A percentile compares a stretch with the other conserved stretches of the same genome.
These are phyloP conservation scores for Tetragonula carbonaria DNA, from an alignment of 2,888 invertebrate genomes.

Conservation along the genomic window DNA sequence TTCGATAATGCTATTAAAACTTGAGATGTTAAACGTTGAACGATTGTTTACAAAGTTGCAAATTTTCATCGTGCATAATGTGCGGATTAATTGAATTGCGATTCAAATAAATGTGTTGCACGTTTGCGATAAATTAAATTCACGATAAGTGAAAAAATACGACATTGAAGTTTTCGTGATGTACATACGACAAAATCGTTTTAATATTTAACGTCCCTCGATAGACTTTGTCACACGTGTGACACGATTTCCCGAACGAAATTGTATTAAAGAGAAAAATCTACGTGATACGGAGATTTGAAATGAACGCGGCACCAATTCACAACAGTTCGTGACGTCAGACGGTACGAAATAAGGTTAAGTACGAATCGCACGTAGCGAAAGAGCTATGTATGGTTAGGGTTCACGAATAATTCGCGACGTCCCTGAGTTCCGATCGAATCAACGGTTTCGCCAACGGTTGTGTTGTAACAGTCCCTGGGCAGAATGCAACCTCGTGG, in stretches of 20 bases:
- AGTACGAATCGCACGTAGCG: not conserved
- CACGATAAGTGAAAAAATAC: not conserved
- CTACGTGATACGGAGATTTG: not conserved
- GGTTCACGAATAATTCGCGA: conserved; percentile 43
- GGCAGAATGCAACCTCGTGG: conserved; percentile 66
- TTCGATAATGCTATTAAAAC: not conserved
- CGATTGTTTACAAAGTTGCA: not conserved
- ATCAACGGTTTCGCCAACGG: conserved; percentile 70
- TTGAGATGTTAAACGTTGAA: not conserved
- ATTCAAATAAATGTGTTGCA: too few relatives aligned
- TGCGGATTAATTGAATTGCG: too few relatives aligned
- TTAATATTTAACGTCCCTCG: not conserved
- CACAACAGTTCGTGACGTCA: not conserved
- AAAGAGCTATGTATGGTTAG: not conserved
- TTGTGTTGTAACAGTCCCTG: conserved; percentile 62
- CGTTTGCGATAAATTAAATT: not conserved
- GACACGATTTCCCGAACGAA: not conserved
- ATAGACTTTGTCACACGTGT: not conserved
- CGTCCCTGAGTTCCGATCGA: conserved; percentile 66
- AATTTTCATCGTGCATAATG: not conserved
- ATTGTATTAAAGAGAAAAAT: not conserved
- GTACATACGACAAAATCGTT: conserved; percentile 16
- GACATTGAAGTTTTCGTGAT: not conserved
- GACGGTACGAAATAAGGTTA: conserved; percentile 22
- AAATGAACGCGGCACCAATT: not conserved